These are phyloP conservation scores for Theropithecus gelada DNA, from an alignment of 2,113 vertebrate genomes.

Conservation along the genomic window DNA sequence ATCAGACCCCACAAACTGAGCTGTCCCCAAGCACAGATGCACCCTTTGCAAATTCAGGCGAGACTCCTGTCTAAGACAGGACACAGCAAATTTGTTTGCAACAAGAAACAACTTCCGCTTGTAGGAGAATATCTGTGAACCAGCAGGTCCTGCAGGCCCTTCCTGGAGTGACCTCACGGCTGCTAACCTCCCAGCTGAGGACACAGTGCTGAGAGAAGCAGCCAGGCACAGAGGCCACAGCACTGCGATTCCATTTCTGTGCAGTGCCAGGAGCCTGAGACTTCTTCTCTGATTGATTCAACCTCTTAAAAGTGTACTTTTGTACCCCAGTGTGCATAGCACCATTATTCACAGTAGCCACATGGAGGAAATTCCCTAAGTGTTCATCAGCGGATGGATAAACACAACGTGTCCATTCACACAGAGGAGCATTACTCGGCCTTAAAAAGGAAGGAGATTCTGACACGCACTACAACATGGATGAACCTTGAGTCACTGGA, in stretches of 20 bases:
- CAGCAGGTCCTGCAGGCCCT: not conserved
- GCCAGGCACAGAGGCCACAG: not conserved
- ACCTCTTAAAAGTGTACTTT: not conserved
- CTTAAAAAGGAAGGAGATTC: not conserved
- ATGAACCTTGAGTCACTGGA: not conserved
- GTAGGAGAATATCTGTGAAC: rapidly evolving
- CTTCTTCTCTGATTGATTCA: not conserved
- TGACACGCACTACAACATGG: rapidly evolving
- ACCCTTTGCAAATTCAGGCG: not conserved
- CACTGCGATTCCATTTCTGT: rapidly evolving
- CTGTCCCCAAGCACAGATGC: not conserved
- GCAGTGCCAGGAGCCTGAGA: rapidly evolving
- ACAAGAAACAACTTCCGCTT: not conserved
- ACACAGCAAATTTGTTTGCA: rapidly evolving
- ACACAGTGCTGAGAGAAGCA: rapidly evolving
- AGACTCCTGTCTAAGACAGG: not conserved
- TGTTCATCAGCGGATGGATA: rapidly evolving
- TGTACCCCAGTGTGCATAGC: rapidly evolving
- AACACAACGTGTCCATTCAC: rapidly evolving
- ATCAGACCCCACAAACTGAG: not conserved
- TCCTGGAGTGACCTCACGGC: not conserved
- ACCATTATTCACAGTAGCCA: too few relatives aligned
- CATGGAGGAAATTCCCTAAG: not conserved
- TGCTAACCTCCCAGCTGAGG: not conserved
- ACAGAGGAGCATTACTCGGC: rapidly evolving